These are phyloP conservation scores for Ormia ochracea DNA, from an alignment of 2,888 invertebrate species.

Conservation along the genomic window DNA sequence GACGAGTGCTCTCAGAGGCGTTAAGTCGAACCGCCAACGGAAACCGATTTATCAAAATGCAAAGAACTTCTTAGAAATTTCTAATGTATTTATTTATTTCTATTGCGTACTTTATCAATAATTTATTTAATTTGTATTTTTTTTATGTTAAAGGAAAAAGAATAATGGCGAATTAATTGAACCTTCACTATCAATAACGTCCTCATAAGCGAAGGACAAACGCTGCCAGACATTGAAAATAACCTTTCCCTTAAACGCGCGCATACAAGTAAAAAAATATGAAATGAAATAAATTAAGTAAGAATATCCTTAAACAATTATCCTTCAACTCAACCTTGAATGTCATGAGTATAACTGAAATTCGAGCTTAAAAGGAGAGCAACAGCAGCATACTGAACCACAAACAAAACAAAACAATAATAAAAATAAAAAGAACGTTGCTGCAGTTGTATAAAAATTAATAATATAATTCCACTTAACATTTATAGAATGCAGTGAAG, in stretches of 20 bases:
- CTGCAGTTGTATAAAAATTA: not conserved
- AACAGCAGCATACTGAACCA: not conserved
- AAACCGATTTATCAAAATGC: too few species aligned
- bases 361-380: conserved; percentile 3
- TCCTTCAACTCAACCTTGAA: conserved; percentile 63
- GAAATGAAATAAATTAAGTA: conserved; percentile 3
- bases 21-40: too few species aligned
- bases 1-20: too few species aligned
- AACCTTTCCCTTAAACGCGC: not conserved
- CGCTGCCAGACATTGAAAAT: not conserved
- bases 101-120: too few species aligned
- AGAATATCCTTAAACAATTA: conserved; percentile 48
- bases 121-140: too few species aligned
- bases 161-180: not conserved
- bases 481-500: conserved; percentile 6
- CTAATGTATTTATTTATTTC: too few species aligned
- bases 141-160: too few species aligned
- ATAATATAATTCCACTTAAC: conserved; percentile 2
- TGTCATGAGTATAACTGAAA: conserved; percentile 51
- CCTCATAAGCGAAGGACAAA: conserved; percentile 21
- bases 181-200: conserved; percentile 39
- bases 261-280: conserved; percentile 14
- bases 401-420: not conserved
- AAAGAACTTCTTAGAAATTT: too few species aligned
- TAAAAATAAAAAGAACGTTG: conserved; percentile 5